Conservation (phyloP, 2,113 vertebrate species). For the Elanoides forficatus region DNA sequence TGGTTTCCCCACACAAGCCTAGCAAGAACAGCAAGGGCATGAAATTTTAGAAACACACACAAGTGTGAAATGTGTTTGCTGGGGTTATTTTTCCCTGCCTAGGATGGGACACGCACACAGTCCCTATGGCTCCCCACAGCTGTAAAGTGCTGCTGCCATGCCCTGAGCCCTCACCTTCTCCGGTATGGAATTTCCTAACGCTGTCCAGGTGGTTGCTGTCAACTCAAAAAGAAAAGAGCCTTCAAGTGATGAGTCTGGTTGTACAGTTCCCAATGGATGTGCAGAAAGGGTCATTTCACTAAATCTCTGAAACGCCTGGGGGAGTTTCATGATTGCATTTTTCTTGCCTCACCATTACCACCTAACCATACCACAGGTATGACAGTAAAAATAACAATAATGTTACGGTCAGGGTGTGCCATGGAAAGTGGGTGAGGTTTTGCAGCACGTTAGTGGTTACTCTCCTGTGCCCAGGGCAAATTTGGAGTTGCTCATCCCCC, state of each 20-base stretch:
- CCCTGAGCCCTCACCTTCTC: neutral
- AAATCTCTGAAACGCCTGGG: neutral
- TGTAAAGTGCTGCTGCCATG: neutral
- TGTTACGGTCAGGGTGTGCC: slow-evolving; percentile 14
- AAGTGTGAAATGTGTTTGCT: neutral
- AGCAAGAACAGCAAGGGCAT: neutral
- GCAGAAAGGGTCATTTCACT: neutral
- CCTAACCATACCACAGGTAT: neutral
- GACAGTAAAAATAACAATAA: slow-evolving; percentile 36
- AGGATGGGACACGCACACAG: neutral
- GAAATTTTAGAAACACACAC: neutral
- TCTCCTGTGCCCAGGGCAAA: neutral
- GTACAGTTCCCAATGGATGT: neutral
- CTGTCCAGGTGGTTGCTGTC: neutral
- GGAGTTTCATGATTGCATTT: slow-evolving; percentile 23
- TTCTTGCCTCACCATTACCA: neutral
- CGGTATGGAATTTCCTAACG: neutral
- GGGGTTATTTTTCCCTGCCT: neutral
- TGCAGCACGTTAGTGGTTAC: neutral
- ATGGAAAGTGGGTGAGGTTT: slow-evolving; percentile 49
- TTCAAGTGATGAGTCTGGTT: neutral
- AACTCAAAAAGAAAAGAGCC: neutral
- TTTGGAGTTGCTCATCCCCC: neutral
- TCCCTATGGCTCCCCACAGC: neutral
- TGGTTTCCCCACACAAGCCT: slow-evolving; percentile 67